Evolutionary conservation across 2,113 vertebrate genomes (phyloP).

Genomic region (Sylvilagus bachmani): DNA sequence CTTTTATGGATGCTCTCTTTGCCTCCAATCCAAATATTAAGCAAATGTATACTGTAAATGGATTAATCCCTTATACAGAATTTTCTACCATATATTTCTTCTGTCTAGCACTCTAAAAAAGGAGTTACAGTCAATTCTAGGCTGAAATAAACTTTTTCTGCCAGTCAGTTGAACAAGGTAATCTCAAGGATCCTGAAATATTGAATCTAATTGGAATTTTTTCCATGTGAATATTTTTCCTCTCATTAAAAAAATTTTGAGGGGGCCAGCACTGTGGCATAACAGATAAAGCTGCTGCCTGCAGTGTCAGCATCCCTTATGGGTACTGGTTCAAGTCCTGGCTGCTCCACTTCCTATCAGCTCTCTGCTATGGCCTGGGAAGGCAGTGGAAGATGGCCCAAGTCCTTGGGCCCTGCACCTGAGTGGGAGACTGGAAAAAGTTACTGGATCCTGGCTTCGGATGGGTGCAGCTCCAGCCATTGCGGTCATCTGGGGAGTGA

Average conservation of each 20-base stretch:
- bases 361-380: too few relatives aligned
- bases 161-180: not conserved
- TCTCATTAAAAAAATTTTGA: constrained; percentile 15
- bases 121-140: not conserved
- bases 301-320: too few relatives aligned
- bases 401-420: too few relatives aligned
- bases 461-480: too few relatives aligned
- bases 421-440: too few relatives aligned
- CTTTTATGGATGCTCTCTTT: not conserved
- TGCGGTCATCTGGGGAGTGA: too few relatives aligned
- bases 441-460: too few relatives aligned
- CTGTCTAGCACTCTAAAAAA: not conserved
- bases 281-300: too few relatives aligned
- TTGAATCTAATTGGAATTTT: constrained; percentile 6
- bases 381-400: too few relatives aligned
- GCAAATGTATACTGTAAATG: not conserved
- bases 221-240: not conserved
- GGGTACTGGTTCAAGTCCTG: too few relatives aligned
- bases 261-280: too few relatives aligned
- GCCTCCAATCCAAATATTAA: not conserved
- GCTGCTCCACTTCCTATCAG: too few relatives aligned
- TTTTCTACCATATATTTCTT: not conserved
- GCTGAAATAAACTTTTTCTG: constrained; percentile 29
- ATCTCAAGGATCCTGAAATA: not conserved
- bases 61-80: constrained; percentile 7